Evolutionary conservation across 1,140 invertebrate species (phyloP), one percentile per base, ranked within the genome.

Genomic region (Varroa destructor): DNA sequence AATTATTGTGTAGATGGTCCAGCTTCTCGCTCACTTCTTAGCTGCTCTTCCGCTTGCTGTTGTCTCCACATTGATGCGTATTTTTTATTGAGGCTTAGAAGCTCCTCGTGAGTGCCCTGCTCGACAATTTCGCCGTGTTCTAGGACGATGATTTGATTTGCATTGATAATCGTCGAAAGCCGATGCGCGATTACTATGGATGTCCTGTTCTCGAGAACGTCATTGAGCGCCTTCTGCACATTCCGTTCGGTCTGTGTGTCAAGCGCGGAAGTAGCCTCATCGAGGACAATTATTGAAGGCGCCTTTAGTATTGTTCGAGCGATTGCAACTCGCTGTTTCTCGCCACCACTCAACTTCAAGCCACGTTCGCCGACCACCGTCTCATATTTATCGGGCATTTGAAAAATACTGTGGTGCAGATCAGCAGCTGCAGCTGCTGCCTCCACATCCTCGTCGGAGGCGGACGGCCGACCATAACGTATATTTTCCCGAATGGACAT

Each of bases 241-340:
- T 74, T 71, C 57, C 75, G 43, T 72, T 80, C 79, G 10, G 77
- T 80, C 55, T 77, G 74, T 1, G 80, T 79, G 70, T 78, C 80
- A 3, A 80, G 74, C 6, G 79, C 77, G 1, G 79, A 81, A 1
- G 80, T 81, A 36, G 80, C 92, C 82, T 96, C 93, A 78, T 96
- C 92, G 0, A 96, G 79, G 10, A 96, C 79, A 56, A 95, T 87
- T 71, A 93, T 87, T n/a, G 84, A 79, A 1, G 92, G 92, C 10
- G 88, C 82, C 79, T 96, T 96, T 6, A 96, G 81, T 25, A 96
- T 82, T 0, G 92, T 93, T 73, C 93, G 80, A 0, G 92, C 90
- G 73, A 96, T 96, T 0, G 92, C 93, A 70, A 96, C 89, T 75
- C 93, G 84, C 79, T 96, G 93, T 75, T 95, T 95, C 78, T 96